A percentile compares a stretch with the other conserved stretches of the same genome.
Conservation (phyloP, 2,113 vertebrate species). For the Heloderma charlesbogerti region DNA sequence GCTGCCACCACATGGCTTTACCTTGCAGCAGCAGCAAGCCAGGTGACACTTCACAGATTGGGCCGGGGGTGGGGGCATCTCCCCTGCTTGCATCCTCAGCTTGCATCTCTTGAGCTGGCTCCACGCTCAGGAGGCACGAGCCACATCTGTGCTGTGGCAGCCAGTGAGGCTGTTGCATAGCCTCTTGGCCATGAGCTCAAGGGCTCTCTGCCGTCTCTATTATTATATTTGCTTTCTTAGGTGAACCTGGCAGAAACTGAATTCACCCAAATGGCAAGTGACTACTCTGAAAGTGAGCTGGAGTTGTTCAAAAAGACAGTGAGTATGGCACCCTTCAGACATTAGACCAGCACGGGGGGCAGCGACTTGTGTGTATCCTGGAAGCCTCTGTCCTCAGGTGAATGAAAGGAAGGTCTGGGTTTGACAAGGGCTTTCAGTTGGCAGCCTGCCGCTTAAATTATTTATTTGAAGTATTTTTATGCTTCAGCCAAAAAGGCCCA, state of each 20-base stretch:
- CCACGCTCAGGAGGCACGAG: not conserved
- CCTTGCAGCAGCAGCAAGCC: not conserved
- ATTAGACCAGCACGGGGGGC: too few relatives aligned
- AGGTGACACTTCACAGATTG: not conserved
- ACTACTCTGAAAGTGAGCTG: constrained; percentile 94
- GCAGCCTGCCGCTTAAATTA: too few relatives aligned
- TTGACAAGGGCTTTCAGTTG: too few relatives aligned
- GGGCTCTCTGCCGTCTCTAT: not conserved
- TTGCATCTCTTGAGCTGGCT: not conserved
- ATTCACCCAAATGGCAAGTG: constrained; percentile 91
- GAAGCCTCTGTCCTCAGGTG: too few relatives aligned
- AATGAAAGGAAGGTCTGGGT: too few relatives aligned
- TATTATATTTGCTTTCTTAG: constrained; percentile 65
- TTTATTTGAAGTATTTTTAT: too few relatives aligned
- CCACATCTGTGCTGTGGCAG: not conserved
- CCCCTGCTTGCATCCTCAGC: not conserved
- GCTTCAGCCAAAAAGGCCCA: too few relatives aligned
- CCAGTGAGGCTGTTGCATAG: not conserved
- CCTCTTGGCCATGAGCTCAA: not conserved
- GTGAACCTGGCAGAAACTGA: constrained; percentile 91
- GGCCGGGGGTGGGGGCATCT: not conserved
- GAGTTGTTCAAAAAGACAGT: constrained; percentile 95
- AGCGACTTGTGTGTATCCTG: too few relatives aligned
- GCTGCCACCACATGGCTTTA: constrained; percentile 15
- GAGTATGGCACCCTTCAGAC: constrained; percentile 58